Evolutionary conservation across 92 coral and sea anemone species (phyloP).

Genomic region (Epizoanthus stellaris): DNA sequence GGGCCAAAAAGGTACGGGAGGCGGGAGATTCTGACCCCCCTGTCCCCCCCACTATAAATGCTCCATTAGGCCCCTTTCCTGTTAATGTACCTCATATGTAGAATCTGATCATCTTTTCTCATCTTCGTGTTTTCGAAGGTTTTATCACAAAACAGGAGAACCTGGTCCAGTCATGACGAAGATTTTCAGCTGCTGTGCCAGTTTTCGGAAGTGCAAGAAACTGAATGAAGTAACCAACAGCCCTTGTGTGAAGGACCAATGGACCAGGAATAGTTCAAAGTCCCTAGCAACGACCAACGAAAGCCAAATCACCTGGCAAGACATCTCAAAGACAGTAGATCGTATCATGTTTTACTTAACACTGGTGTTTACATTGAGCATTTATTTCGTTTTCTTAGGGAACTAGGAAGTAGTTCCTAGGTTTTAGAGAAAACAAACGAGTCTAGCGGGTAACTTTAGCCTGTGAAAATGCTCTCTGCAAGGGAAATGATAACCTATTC

Average conservation of each 20-base stretch:
- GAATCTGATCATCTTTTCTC: too few relatives aligned
- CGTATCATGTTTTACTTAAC: constrained; percentile 64
- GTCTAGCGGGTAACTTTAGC: too few relatives aligned
- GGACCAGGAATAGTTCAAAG: background rate
- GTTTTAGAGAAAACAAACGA: too few relatives aligned
- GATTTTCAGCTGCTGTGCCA: background rate
- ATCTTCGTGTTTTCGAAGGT: background rate
- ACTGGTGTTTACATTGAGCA: background rate
- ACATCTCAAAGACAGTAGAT: constrained; percentile 69
- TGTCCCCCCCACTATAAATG: too few relatives aligned
- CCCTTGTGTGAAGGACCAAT: background rate
- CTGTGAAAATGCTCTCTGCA: too few relatives aligned
- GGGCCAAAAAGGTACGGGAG: too few relatives aligned
- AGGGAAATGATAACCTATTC: too few relatives aligned
- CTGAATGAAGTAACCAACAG: background rate
- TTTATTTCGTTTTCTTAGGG: constrained; percentile 8
- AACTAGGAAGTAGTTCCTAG: too few relatives aligned
- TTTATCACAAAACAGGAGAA: constrained; percentile 16
- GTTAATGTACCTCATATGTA: too few relatives aligned
- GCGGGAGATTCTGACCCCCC: too few relatives aligned
- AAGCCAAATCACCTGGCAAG: constrained; percentile 61
- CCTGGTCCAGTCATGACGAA: background rate
- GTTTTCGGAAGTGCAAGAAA: background rate
- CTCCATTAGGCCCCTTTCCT: too few relatives aligned
- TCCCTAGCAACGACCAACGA: background rate